Evolutionary conservation across 2,113 vertebrate genomes (phyloP).

Genomic region (Jacana jacana): DNA sequence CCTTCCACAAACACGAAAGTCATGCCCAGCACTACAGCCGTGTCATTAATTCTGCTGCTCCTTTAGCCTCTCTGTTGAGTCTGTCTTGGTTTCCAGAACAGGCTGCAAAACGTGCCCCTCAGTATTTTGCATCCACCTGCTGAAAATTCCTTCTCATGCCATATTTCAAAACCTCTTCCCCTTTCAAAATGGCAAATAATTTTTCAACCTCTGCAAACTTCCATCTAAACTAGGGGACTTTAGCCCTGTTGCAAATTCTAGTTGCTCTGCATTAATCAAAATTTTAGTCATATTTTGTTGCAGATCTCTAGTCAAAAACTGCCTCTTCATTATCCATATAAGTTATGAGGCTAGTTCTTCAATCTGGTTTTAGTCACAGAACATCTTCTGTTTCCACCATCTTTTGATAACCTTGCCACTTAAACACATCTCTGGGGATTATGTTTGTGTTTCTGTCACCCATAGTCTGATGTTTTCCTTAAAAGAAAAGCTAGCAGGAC

Average conservation of each 20-base stretch:
- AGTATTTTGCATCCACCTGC: neutral
- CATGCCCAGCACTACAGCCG: neutral
- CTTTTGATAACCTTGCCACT: neutral
- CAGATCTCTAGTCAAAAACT: neutral
- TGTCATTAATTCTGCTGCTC: neutral
- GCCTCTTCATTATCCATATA: neutral
- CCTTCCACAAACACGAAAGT: neutral
- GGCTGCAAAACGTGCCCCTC: rapidly evolving
- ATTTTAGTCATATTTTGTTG: neutral
- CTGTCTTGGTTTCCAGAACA: rapidly evolving
- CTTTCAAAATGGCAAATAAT: neutral
- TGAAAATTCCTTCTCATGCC: neutral
- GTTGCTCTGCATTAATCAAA: neutral
- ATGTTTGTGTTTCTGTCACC: neutral
- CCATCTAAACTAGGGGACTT: neutral
- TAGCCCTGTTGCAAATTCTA: neutral
- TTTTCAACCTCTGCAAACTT: neutral
- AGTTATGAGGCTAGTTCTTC: neutral
- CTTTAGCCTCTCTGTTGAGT: neutral
- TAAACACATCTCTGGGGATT: neutral
- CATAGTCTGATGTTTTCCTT: neutral
- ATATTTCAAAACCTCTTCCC: neutral
- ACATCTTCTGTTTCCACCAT: neutral
- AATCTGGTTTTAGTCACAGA: neutral
- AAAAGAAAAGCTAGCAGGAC: neutral